Percentiles rank a stretch among this genome's conserved stretches.
Conservation (phyloP, 2,888 invertebrate genomes). For the Cabera pusaria region DNA sequence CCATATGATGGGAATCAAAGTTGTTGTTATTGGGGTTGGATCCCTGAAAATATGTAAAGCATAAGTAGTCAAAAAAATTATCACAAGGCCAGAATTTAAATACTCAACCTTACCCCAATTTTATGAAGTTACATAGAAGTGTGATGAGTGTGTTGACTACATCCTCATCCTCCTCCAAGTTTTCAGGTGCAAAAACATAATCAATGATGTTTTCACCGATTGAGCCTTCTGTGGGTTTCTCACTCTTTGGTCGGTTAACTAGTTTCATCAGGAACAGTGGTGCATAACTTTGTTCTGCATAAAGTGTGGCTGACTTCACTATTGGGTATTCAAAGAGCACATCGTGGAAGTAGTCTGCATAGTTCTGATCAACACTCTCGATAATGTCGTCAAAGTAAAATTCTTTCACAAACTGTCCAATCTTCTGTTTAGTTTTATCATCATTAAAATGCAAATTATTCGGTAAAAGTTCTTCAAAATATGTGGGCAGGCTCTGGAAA, state of each 20-base stretch:
- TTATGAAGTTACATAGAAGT: conserved; percentile 62
- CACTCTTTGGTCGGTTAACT: conserved; percentile 13
- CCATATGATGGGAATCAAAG: conserved; percentile 61
- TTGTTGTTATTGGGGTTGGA: conserved; percentile 64
- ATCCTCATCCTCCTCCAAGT: conserved; percentile 31
- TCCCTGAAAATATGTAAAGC: conserved; percentile 67
- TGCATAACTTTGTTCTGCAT: conserved; percentile 44
- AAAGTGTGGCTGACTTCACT: conserved; percentile 53
- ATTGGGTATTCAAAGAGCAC: conserved; percentile 59
- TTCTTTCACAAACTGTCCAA: conserved; percentile 56
- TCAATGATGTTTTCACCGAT: conserved; percentile 40
- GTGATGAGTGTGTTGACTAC: conserved; percentile 43
- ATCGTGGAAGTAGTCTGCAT: conserved; percentile 59
- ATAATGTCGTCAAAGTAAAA: conserved; percentile 54
- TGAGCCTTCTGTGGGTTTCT: conserved; percentile 11
- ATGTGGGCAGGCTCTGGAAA: conserved; percentile 42
- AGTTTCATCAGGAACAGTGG: conserved; percentile 63
- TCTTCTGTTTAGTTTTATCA: conserved; percentile 38
- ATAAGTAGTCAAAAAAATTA: too few relatives aligned
- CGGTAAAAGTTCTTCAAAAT: conserved; percentile 57
- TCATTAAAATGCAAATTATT: conserved; percentile 56
- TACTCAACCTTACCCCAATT: conserved; percentile 61
- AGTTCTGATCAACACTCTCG: conserved; percentile 39
- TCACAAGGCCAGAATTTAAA: too few relatives aligned
- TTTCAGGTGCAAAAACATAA: conserved; percentile 44